A percentile compares a stretch with the other conserved stretches of the same genome.
These are phyloP conservation scores for Tetramorium bicarinatum DNA, from an alignment of 2,888 invertebrate genomes.

Conservation along the genomic window DNA sequence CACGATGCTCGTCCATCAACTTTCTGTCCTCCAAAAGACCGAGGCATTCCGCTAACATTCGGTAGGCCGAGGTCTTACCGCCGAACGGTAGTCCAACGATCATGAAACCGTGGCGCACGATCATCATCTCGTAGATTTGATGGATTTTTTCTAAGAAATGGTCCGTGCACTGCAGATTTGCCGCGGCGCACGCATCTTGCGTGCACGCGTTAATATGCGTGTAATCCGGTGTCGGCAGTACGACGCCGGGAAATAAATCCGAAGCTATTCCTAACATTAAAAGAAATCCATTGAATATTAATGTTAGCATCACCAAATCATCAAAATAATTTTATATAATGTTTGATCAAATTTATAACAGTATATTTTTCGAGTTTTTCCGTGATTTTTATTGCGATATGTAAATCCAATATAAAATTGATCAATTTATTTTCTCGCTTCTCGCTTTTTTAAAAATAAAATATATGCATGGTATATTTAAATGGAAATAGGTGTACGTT, in stretches of 20 bases:
- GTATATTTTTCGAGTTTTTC: background rate
- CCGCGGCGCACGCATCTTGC: slow-evolving; percentile 89
- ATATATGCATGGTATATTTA: background rate
- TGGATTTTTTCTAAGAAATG: slow-evolving; percentile 96
- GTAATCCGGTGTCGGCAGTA: slow-evolving; percentile 93
- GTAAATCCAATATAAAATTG: background rate
- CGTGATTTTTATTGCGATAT: background rate
- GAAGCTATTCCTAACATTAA: slow-evolving; percentile 90
- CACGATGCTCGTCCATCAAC: slow-evolving; percentile 92
- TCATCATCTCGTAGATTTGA: slow-evolving; percentile 97
- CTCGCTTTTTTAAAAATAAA: background rate
- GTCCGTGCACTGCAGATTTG: slow-evolving; percentile 94
- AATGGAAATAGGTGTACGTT: background rate
- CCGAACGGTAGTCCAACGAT: slow-evolving; percentile 96
- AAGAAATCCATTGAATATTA: background rate
- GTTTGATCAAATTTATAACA: background rate
- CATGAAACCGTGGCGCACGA: slow-evolving; percentile 98
- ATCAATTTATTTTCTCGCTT: background rate
- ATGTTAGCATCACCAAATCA: background rate
- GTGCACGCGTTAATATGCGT: slow-evolving; percentile 90
- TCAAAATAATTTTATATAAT: background rate
- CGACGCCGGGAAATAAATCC: slow-evolving; percentile 96
- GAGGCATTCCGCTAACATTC: slow-evolving; percentile 93
- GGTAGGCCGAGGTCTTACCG: slow-evolving; percentile 96
- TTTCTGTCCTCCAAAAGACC: slow-evolving; percentile 92